These are phyloP conservation scores for Clitarchus hookeri DNA, from an alignment of 2,888 invertebrate genomes.

Conservation along the genomic window DNA sequence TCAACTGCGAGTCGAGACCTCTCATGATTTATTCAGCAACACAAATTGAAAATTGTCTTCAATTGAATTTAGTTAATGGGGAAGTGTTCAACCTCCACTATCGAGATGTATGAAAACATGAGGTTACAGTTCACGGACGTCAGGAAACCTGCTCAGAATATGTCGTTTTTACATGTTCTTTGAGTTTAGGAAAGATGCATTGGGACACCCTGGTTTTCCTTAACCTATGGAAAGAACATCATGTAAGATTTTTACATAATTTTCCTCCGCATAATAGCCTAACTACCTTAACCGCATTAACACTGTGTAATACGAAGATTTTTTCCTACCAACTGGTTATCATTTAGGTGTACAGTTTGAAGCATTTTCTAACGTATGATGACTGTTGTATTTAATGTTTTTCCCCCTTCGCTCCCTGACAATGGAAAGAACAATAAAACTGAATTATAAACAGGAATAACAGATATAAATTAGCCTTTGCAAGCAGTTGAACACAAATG, in stretches of 20 bases:
- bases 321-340: neutral
- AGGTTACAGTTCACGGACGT: neutral
- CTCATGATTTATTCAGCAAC: slow-evolving; percentile 16
- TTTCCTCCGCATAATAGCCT: neutral
- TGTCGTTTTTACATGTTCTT: neutral
- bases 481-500: no score
- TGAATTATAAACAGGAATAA: no score
- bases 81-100: neutral
- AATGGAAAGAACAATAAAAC: no score
- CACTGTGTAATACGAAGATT: neutral
- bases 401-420: neutral
- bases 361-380: neutral
- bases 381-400: neutral
- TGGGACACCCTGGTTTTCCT: neutral
- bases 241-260: neutral
- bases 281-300: neutral
- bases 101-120: neutral
- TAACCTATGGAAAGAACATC: neutral
- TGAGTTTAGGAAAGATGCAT: neutral
- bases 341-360: neutral
- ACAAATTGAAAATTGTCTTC: slow-evolving; percentile 23
- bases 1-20: neutral
- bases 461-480: no score
- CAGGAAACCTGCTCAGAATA: neutral
- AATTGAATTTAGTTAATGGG: slow-evolving; percentile 22